A percentile compares a stretch with the other conserved stretches of the same genome.
Conservation (phyloP, 2,113 vertebrate genomes). For the Probosciger aterrimus region DNA sequence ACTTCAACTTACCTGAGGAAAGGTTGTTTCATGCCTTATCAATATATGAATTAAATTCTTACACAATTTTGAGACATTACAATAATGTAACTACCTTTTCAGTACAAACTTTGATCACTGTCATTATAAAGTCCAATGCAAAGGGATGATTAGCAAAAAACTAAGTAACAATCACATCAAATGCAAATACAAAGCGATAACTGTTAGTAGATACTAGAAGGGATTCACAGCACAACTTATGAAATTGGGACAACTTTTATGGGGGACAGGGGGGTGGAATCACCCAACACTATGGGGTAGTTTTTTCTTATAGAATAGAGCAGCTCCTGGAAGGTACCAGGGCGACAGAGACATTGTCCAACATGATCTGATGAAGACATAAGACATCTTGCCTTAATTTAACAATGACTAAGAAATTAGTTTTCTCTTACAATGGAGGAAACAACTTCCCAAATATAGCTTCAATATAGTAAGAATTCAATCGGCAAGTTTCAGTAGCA, state of each 20-base stretch:
- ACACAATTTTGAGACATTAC: neutral
- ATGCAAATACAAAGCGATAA: neutral
- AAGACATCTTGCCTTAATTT: neutral
- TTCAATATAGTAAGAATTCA: neutral
- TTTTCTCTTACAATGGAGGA: neutral
- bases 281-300: neutral
- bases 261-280: neutral
- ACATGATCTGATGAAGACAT: neutral
- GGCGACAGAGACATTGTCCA: neutral
- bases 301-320: neutral
- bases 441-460: neutral
- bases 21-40: neutral
- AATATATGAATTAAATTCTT: neutral
- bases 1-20: neutral
- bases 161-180: neutral
- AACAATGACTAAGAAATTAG: neutral
- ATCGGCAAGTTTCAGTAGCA: neutral
- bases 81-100: neutral
- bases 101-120: neutral
- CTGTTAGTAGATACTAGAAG: neutral
- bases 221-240: neutral
- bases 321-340: neutral
- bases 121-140: neutral
- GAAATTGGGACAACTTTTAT: neutral
- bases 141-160: neutral